These are phyloP conservation scores for Perccottus glenii DNA, from an alignment of 2,113 vertebrate species.

Conservation along the genomic window DNA sequence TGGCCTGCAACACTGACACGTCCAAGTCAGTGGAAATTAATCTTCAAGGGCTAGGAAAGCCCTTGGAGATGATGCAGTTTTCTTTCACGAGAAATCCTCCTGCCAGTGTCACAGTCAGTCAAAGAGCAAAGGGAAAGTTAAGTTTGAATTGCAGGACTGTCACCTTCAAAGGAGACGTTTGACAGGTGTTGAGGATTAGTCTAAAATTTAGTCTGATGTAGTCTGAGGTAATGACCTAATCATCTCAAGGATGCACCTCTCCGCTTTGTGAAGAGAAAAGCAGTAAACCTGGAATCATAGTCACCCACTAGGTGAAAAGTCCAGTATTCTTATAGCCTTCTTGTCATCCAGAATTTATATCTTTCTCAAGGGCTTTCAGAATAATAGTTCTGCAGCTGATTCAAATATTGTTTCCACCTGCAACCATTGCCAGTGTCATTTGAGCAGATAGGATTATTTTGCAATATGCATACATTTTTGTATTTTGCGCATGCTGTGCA, in stretches of 20 bases:
- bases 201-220: too few species aligned
- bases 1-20: constrained; percentile 44
- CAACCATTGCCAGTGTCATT: constrained; percentile 54
- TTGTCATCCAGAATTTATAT: constrained; percentile 51
- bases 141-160: constrained; percentile 34
- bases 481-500: constrained; percentile 59
- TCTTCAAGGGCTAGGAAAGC: constrained; percentile 51
- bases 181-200: constrained; percentile 2
- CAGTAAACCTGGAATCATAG: constrained; percentile 31
- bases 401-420: constrained; percentile 65
- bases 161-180: constrained; percentile 47
- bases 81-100: constrained; percentile 50
- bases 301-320: constrained; percentile 31
- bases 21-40: constrained; percentile 58
- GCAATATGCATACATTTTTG: constrained; percentile 57
- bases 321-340: constrained; percentile 41
- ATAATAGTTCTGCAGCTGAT: constrained; percentile 58
- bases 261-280: constrained; percentile 34
- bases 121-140: constrained; percentile 26
- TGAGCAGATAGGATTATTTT: constrained; percentile 39
- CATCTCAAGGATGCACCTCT: constrained; percentile 8
- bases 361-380: constrained; percentile 45
- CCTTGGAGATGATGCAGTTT: constrained; percentile 43
- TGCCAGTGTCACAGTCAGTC: constrained; percentile 46
- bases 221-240: not conserved